A percentile compares a stretch with the other conserved stretches of the same genome.
phyloP scores from a whole-genome alignment of 2,113 vertebrate species.

The Semnopithecus entellus region DNA sequence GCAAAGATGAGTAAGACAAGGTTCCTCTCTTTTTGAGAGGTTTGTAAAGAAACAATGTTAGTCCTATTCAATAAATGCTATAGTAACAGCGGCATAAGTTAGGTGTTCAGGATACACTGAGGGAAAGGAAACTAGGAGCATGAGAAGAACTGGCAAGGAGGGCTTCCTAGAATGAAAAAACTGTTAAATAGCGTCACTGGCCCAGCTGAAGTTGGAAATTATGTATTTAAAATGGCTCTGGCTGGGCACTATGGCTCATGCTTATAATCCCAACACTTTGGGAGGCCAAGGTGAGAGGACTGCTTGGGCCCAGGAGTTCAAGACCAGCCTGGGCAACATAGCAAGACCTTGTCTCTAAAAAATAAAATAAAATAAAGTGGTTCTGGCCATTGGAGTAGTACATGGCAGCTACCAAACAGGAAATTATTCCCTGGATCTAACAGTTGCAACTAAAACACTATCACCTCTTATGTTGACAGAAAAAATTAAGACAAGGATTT shows the following conservation, averaged over 20 bases:
- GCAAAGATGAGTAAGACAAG: background rate
- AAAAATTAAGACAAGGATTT: slow-evolving; percentile 18
- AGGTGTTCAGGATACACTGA: background rate
- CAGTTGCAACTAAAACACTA: background rate
- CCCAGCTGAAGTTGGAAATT: background rate
- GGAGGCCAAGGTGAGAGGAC: too few species aligned
- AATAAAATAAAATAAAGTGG: background rate
- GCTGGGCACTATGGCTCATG: too few species aligned
- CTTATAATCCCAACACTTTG: too few species aligned
- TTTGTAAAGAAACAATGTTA: background rate
- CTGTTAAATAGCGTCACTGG: background rate
- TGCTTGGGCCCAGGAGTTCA: too few species aligned
- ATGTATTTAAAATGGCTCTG: background rate
- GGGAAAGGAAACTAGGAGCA: background rate
- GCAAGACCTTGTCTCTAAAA: background rate
- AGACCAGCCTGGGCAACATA: too few species aligned
- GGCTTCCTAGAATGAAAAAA: background rate
- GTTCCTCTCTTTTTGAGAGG: background rate
- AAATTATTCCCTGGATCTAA: background rate
- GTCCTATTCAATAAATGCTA: background rate
- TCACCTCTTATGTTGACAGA: background rate
- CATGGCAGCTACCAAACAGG: background rate
- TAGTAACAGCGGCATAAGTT: background rate
- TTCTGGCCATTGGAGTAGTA: background rate
- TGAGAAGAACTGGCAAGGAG: background rate